Percentiles rank a stretch among this genome's conserved stretches.
These are phyloP conservation scores for Isurus oxyrinchus DNA, from an alignment of 2,113 vertebrate genomes.

Conservation along the genomic window DNA sequence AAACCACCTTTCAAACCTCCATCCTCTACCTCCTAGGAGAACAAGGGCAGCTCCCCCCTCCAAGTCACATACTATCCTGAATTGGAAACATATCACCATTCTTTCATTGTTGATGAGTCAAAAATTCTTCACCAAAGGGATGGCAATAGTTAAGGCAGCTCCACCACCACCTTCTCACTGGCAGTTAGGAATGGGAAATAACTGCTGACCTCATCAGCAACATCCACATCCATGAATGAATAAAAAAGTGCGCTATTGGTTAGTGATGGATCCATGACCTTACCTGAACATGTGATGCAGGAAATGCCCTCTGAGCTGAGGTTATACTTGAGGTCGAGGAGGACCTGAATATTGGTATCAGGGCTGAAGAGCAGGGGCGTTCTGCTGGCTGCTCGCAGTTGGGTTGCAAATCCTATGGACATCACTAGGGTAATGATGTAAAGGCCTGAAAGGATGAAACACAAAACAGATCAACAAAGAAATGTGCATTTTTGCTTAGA, in stretches of 20 bases:
- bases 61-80: background rate
- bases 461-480: conserved; percentile 31
- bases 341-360: conserved; percentile 89
- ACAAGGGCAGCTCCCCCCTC: background rate
- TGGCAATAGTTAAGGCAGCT: background rate
- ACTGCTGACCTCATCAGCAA: background rate
- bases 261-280: conserved; percentile 41
- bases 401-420: conserved; percentile 78
- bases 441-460: conserved; percentile 59
- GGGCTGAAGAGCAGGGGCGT: conserved; percentile 82
- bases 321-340: conserved; percentile 90
- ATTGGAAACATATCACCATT: background rate
- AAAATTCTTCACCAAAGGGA: background rate
- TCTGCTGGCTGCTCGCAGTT: conserved; percentile 81
- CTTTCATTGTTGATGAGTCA: background rate
- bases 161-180: background rate
- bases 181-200: background rate
- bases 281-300: conserved; percentile 92
- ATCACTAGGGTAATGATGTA: conserved; percentile 74
- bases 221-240: background rate
- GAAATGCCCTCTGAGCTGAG: conserved; percentile 92
- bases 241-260: background rate
- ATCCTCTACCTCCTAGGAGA: too few species aligned
- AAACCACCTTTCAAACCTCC: too few species aligned
- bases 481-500: background rate